Evolutionary conservation across 2,797 vertebrate genomes (phyloP).

Genomic region (Merluccius polli): DNA sequence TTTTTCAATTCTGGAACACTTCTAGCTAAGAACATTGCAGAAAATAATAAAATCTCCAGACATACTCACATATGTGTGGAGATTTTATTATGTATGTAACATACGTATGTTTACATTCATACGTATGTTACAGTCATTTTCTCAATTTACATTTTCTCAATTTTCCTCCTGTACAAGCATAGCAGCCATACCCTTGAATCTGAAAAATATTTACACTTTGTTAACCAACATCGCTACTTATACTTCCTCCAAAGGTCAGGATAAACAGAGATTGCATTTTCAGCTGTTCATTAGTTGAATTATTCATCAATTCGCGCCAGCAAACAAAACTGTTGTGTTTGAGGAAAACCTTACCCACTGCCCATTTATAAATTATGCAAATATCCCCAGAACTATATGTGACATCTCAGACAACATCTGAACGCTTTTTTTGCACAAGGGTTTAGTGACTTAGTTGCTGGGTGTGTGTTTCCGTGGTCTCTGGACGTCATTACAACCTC

Average conservation of each 20-base stretch:
- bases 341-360: background rate
- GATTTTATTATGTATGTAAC: too few species aligned
- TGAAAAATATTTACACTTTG: background rate
- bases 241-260: conserved; percentile 1
- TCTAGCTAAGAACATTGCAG: background rate
- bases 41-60: background rate
- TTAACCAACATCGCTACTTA: background rate
- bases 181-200: background rate
- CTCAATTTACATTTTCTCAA: background rate
- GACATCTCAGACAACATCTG: background rate
- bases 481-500: background rate
- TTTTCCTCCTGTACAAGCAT: background rate
- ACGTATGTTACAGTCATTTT: background rate
- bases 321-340: background rate
- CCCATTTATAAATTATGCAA: background rate
- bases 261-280: background rate
- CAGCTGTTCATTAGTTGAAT: background rate
- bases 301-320: background rate
- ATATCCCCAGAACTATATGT: background rate
- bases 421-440: background rate
- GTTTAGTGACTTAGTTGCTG: background rate
- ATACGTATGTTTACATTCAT: too few species aligned
- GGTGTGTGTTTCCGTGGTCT: background rate
- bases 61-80: too few species aligned
- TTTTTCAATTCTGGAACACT: background rate